Percentiles rank a stretch among this genome's conserved stretches.
Evolutionary conservation across 2,888 invertebrate genomes (phyloP).

Genomic region (Harmothoe impar): DNA sequence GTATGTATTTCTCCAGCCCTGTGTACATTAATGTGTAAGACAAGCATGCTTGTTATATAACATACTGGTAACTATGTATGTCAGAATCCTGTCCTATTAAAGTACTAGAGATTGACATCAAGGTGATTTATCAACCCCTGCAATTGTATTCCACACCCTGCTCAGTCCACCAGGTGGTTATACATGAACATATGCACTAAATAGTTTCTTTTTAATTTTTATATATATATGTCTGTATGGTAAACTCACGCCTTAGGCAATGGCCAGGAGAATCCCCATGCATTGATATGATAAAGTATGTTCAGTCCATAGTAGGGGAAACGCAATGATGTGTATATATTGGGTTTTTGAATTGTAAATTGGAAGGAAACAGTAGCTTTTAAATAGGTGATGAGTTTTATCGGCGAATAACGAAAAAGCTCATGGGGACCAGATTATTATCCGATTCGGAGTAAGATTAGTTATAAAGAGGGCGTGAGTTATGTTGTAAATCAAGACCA

Average conservation of each 20-base stretch:
- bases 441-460: not conserved
- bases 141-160: conserved; percentile 1
- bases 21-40: not conserved
- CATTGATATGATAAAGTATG: not conserved
- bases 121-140: not conserved
- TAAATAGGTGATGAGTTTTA: not conserved
- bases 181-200: not conserved
- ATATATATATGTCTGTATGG: not conserved
- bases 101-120: conserved; percentile 11
- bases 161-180: conserved; percentile 2
- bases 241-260: not conserved
- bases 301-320: conserved; percentile 1
- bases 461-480: conserved; percentile 31
- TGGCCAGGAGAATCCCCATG: not conserved
- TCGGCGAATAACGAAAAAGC: not conserved
- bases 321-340: conserved; percentile 49
- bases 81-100: not conserved
- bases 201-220: not conserved
- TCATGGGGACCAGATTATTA: conserved; percentile 28
- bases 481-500: not conserved
- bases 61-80: not conserved
- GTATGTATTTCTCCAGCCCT: not conserved
- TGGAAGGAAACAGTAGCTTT: not conserved
- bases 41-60: not conserved
- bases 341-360: conserved; percentile 48